phyloP scores from a whole-genome alignment of 2,888 invertebrate genomes.

The Tanypteryx hageni region DNA sequence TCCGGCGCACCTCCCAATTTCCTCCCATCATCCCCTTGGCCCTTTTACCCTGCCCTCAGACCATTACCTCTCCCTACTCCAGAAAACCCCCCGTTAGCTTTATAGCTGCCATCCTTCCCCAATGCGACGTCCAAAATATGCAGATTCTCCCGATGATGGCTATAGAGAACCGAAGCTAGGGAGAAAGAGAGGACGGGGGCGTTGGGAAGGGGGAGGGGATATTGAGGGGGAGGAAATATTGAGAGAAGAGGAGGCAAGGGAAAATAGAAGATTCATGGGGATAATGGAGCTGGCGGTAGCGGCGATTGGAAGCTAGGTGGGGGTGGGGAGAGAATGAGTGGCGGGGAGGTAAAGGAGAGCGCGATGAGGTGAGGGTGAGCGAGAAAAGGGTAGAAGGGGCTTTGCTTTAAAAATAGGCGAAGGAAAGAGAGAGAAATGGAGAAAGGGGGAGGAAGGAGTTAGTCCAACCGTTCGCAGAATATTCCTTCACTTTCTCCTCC shows the following conservation, averaged over 20 bases:
- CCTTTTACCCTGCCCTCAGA: background rate
- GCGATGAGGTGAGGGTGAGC: background rate
- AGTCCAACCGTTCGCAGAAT: no score
- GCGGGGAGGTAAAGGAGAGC: background rate
- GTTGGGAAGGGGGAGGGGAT: background rate
- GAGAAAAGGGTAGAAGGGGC: background rate
- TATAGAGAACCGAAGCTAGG: no score
- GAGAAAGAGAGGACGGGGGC: no score
- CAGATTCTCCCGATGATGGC: slow-evolving; percentile 41
- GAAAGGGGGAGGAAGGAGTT: no score
- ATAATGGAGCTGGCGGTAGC: no score
- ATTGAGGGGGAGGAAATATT: background rate
- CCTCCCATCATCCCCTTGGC: background rate
- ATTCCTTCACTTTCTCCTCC: no score
- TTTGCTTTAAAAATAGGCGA: background rate
- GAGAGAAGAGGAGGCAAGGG: background rate
- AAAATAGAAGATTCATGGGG: no score
- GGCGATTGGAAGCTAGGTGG: no score
- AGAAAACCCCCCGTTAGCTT: slow-evolving; percentile 52
- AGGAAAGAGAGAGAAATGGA: background rate
- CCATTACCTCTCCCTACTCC: slow-evolving; percentile 1
- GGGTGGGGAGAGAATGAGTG: background rate
- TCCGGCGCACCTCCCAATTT: background rate
- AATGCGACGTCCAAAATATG: slow-evolving; percentile 51
- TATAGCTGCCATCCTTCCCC: slow-evolving; percentile 43